Evolutionary conservation across 92 coral and sea anemone genomes (phyloP).

Genomic region (Actinostola sp.): DNA sequence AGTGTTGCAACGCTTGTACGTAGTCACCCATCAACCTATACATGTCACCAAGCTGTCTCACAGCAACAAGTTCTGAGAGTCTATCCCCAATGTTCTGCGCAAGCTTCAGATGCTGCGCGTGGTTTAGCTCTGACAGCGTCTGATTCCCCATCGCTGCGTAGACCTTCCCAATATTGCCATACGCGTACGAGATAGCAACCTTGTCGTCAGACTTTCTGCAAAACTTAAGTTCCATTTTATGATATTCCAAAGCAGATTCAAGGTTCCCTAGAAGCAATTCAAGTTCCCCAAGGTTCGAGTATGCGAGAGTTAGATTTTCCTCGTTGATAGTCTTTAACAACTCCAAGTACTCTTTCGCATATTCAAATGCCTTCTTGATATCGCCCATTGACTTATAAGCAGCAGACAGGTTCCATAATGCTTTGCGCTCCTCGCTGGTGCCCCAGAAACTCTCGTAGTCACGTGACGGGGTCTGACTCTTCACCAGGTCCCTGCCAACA

Average conservation of each 20-base stretch:
- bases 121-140: constrained; percentile 68
- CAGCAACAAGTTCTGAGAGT: constrained; percentile 63
- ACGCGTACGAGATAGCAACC: constrained; percentile 67
- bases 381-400: constrained; percentile 82
- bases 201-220: constrained; percentile 68
- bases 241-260: constrained; percentile 67
- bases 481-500: constrained; percentile 73
- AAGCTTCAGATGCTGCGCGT: constrained; percentile 70
- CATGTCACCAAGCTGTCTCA: constrained; percentile 76
- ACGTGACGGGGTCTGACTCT: constrained; percentile 1
- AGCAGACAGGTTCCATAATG: constrained; percentile 77
- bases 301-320: constrained; percentile 59
- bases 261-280: constrained; percentile 70
- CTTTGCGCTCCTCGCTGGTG: constrained; percentile 68
- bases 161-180: constrained; percentile 77
- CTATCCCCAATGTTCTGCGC: constrained; percentile 72
- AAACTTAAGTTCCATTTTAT: constrained; percentile 66
- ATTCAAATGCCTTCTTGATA: constrained; percentile 55
- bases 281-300: constrained; percentile 71
- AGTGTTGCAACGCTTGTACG: constrained; percentile 66
- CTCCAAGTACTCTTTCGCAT: constrained; percentile 73
- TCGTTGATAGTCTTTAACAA: constrained; percentile 56
- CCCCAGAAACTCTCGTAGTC: constrained; percentile 58
- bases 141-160: constrained; percentile 71
- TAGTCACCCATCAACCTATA: constrained; percentile 59